Conservation (phyloP, 2,113 vertebrate species). For the Potamarius usumacintae region DNA sequence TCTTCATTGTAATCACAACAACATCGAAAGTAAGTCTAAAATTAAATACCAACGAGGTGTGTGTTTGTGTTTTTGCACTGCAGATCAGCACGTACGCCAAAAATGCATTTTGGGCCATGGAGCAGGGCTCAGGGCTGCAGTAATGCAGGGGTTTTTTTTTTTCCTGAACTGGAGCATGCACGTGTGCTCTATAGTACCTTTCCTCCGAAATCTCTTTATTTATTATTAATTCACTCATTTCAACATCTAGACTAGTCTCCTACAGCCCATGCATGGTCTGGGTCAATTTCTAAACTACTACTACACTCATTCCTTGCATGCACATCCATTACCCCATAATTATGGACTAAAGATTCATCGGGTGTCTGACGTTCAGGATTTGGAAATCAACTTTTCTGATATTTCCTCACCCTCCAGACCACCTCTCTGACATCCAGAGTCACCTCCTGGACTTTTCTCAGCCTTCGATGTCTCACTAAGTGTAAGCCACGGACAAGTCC, state of each 20-base stretch:
- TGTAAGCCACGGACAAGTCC: not conserved
- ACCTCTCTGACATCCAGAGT: not conserved
- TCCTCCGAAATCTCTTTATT: not conserved
- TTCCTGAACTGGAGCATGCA: constrained; percentile 33
- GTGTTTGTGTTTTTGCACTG: constrained; percentile 15
- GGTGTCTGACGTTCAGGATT: not conserved
- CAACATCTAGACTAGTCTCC: not conserved
- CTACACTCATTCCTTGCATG: not conserved
- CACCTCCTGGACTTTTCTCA: not conserved
- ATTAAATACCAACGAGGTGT: not conserved
- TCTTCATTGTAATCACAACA: not conserved
- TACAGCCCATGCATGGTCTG: not conserved
- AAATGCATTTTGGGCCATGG: constrained; percentile 67
- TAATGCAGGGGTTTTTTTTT: not conserved
- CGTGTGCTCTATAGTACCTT: constrained; percentile 16
- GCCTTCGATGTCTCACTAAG: not conserved
- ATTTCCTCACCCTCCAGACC: not conserved
- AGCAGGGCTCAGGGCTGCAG: constrained; percentile 64
- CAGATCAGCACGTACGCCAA: constrained; percentile 63
- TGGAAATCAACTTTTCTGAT: constrained; percentile 8
- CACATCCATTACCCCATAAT: not conserved
- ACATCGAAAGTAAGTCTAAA: not conserved
- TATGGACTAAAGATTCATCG: not conserved
- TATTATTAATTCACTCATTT: not conserved
- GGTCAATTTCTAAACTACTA: not conserved